Percentiles rank a stretch among this genome's conserved stretches.
phyloP scores from a whole-genome alignment of 1,140 invertebrate species.

The Apis cerana region DNA sequence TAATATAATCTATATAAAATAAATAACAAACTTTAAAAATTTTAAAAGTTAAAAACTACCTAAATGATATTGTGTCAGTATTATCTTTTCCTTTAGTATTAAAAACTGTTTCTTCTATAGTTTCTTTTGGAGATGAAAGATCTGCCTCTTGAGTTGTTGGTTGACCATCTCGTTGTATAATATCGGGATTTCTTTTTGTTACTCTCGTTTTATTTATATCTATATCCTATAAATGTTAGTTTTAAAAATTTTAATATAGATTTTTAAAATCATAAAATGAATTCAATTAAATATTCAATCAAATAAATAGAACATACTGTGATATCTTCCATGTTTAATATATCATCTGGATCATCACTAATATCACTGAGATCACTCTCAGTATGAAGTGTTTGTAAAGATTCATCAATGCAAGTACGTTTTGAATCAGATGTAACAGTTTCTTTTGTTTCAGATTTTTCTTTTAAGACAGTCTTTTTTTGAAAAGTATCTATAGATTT shows the following conservation, averaged over 20 bases:
- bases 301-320: constrained; percentile 45
- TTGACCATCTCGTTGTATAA: constrained; percentile 56
- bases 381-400: constrained; percentile 82
- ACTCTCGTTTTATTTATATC: constrained; percentile 49
- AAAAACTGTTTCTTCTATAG: constrained; percentile 63
- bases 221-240: constrained; percentile 59
- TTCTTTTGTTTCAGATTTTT: constrained; percentile 77
- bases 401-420: constrained; percentile 78
- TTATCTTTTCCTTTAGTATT: constrained; percentile 74
- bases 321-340: constrained; percentile 87
- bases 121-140: constrained; percentile 55
- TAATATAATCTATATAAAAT: too few relatives aligned
- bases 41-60: constrained; percentile 41
- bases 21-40: not conserved
- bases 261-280: not conserved
- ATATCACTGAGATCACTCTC: constrained; percentile 92
- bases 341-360: constrained; percentile 93
- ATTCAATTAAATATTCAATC: not conserved
- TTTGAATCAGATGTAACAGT: constrained; percentile 80
- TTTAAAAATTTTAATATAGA: not conserved
- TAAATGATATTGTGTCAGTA: constrained; percentile 56
- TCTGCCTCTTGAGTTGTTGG: constrained; percentile 57
- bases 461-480: constrained; percentile 72
- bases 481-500: constrained; percentile 75
- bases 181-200: constrained; percentile 54